Conservation (phyloP, 2,888 invertebrate species). For the Mythimna impura region DNA sequence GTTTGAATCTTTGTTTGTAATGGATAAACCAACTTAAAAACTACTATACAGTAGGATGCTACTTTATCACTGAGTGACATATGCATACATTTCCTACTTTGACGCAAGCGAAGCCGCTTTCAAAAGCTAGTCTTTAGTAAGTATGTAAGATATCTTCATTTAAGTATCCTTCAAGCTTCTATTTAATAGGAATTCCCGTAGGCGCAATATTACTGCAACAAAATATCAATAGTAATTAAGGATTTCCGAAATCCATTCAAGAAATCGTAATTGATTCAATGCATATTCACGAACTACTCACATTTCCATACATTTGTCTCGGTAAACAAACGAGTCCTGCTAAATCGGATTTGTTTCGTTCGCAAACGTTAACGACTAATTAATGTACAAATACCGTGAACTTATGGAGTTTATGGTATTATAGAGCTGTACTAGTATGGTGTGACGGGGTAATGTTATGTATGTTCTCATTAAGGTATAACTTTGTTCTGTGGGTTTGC, state of each 20-base stretch:
- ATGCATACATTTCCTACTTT: no score
- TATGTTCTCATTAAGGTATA: no score
- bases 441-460: no score
- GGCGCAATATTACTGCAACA: conserved; percentile 37
- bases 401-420: conserved; percentile 45
- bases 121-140: not conserved
- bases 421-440: conserved; percentile 14
- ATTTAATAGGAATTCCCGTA: conserved; percentile 31
- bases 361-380: conserved; percentile 26
- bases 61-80: no score
- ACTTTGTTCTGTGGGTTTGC: no score
- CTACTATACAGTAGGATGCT: no score
- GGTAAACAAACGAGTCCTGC: conserved; percentile 45
- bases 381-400: conserved; percentile 37
- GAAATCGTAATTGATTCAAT: conserved; percentile 51
- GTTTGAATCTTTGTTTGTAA: no score
- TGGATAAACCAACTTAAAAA: no score
- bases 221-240: conserved; percentile 56
- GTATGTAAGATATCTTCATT: not conserved
- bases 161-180: conserved; percentile 7
- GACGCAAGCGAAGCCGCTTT: not conserved
- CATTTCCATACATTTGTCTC: conserved; percentile 48
- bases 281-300: conserved; percentile 47
- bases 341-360: conserved; percentile 47
- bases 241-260: conserved; percentile 58